Evolutionary conservation across 2,888 invertebrate species (phyloP), one percentile per base, ranked within the genome.

Genomic region (Aplocera efformata): DNA sequence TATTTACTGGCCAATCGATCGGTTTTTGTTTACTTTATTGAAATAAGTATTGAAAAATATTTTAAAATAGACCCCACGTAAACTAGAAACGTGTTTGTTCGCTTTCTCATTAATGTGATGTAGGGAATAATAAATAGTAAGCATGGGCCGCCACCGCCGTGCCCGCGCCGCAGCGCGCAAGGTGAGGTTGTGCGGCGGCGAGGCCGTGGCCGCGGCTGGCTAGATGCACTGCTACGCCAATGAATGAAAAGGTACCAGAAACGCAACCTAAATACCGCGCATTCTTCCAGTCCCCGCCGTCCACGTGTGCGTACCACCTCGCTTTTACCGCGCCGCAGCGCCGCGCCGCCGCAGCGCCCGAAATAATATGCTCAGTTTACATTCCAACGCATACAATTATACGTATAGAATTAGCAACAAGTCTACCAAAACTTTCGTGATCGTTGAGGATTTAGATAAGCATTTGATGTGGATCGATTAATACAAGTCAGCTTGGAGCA

Each of bases 161-260:
- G 11, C 40, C 34, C 37, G 38, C 32, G 34, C 28, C 33, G 25
- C 30, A 26, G 33, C 37, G 35, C 29, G 32, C 35, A 50, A 53
- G 56, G 54, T 53, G 56, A 60, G 57, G 56, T 51, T 34, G 50
- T 45, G 46, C 32, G 28, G 48, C 36, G 40, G 42, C 43, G 42
- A 37, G 29, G 38, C 32, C 25, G 56, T 50, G 56, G 63, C 64
- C 58, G 61, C 35, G 44, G 38, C 28, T 31, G 41, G 68, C 72
- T 73, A 75, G 79, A 72, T 85, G 84, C 83, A 83, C 72, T 79
- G 79, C 72, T 78, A 73, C 76, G 75, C 78, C 81, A 77, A 77
- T 88, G 83, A 88, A 88, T 88, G 86, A 80, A 85, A 80, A 80
- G 78, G 80, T 81, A 82, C 82, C 80, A 81, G 78, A 79, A 79